Conservation (phyloP, 1,140 invertebrate genomes). For the Lasaia peninsularis region DNA sequence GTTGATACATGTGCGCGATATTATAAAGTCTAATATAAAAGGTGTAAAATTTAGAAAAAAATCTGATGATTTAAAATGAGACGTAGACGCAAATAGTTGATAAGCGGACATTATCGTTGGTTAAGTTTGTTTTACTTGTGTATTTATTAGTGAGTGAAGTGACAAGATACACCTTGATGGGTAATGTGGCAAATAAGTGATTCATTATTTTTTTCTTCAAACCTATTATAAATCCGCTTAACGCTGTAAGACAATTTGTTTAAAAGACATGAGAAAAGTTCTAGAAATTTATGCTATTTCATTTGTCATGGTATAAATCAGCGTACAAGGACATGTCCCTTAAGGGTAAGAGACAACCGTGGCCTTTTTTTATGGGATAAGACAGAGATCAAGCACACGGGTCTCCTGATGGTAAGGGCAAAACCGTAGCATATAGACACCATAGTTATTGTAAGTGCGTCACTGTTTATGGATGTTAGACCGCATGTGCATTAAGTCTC, state of each 20-base stretch:
- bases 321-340: too few relatives aligned
- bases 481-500: too few relatives aligned
- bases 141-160: conserved; percentile 45
- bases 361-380: too few relatives aligned
- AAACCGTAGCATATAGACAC: too few relatives aligned
- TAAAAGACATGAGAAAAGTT: not conserved
- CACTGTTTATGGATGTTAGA: too few relatives aligned
- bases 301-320: too few relatives aligned
- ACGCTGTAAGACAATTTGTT: not conserved
- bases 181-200: conserved; percentile 26
- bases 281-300: too few relatives aligned
- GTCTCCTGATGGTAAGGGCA: too few relatives aligned
- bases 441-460: too few relatives aligned
- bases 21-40: conserved; percentile 2
- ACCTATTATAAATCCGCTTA: not conserved
- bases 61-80: conserved; percentile 45
- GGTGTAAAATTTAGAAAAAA: conserved; percentile 6
- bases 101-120: conserved; percentile 62
- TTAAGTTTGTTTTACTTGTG: conserved; percentile 54
- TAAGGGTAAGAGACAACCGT: too few relatives aligned
- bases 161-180: conserved; percentile 46
- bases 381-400: too few relatives aligned
- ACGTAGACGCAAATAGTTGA: conserved; percentile 59
- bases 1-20: conserved; percentile 22
- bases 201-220: conserved; percentile 17